Conservation (phyloP, 2,797 vertebrate species). For the Sandelia bainsii region DNA sequence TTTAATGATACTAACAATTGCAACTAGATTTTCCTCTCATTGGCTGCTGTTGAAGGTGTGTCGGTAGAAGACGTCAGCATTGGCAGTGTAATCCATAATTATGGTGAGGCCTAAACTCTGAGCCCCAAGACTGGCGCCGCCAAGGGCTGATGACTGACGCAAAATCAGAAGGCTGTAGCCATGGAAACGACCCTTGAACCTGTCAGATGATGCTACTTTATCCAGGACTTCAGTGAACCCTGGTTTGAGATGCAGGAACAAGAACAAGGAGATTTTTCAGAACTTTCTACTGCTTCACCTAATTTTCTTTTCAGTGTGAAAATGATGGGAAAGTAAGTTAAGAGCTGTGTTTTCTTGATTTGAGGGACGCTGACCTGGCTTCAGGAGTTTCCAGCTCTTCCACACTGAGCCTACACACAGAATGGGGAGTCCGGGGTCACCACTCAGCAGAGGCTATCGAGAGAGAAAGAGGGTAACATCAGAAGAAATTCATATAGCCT, state of each 20-base stretch:
- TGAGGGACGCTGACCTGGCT: conserved; percentile 79
- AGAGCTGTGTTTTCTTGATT: fast-evolving
- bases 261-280: not conserved
- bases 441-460: conserved; percentile 84
- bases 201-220: conserved; percentile 58
- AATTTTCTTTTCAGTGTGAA: not conserved
- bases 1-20: too few relatives aligned
- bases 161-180: conserved; percentile 89
- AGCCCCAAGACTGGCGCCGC: conserved; percentile 89
- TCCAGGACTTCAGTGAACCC: conserved; percentile 87
- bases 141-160: conserved; percentile 88
- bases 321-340: not conserved
- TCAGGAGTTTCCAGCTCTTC: conserved; percentile 93
- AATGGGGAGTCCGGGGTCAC: conserved; percentile 88
- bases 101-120: conserved; percentile 73
- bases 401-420: conserved; percentile 95
- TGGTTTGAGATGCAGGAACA: conserved; percentile 48
- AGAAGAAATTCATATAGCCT: not conserved
- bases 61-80: conserved; percentile 86
- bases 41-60: conserved; percentile 81
- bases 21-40: conserved; percentile 20
- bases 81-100: conserved; percentile 84
- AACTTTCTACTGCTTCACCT: not conserved
- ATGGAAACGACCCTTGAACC: conserved; percentile 73
- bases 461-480: not conserved